These are phyloP conservation scores for Psophia crepitans DNA, from an alignment of 2,113 vertebrate species.

Conservation along the genomic window DNA sequence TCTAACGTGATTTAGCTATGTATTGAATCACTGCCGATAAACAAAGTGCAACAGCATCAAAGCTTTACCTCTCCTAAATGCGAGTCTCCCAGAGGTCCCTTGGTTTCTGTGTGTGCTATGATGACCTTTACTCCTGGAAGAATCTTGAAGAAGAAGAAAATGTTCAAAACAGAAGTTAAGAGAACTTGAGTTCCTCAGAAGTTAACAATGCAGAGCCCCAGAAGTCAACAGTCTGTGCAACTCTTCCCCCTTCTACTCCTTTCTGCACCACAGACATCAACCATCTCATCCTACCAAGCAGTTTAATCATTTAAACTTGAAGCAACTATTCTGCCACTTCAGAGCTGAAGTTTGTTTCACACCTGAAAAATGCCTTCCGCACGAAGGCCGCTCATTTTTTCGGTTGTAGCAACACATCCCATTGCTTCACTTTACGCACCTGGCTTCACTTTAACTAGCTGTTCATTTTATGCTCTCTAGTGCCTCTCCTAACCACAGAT, in stretches of 20 bases:
- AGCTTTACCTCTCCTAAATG: conserved; percentile 90
- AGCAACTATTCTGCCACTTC: neutral
- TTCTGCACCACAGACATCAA: neutral
- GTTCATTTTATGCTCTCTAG: neutral
- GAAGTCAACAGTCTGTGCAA: neutral
- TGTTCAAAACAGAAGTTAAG: neutral
- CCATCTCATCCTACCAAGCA: neutral
- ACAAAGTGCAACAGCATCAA: neutral
- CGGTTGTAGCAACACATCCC: neutral
- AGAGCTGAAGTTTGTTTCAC: neutral
- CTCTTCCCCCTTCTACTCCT: neutral
- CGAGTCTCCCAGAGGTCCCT: conserved; percentile 92
- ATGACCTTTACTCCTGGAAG: conserved; percentile 95
- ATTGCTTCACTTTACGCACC: neutral
- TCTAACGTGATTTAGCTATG: neutral
- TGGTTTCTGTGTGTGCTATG: conserved; percentile 94
- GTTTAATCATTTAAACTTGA: neutral
- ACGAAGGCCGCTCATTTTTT: neutral
- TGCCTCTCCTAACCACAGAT: neutral
- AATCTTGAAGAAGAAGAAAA: conserved; percentile 76
- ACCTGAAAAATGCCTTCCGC: neutral
- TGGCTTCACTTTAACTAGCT: neutral
- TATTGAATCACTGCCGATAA: neutral
- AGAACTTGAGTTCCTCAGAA: neutral
- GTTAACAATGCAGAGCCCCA: neutral